Evolutionary conservation across 1,140 invertebrate species (phyloP).

Genomic region (Battus philenor): DNA sequence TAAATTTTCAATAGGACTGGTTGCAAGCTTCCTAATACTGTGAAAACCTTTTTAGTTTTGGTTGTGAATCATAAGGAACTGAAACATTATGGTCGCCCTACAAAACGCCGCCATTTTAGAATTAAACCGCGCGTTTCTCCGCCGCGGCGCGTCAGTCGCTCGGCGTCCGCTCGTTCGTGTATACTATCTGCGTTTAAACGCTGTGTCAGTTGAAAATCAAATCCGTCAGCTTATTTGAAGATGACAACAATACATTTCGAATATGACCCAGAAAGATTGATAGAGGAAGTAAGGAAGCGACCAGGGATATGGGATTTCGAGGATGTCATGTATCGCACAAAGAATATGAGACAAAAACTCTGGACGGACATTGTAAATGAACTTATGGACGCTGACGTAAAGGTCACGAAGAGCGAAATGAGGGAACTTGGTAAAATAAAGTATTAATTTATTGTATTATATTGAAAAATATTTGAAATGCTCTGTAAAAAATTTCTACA

Average conservation of each 20-base stretch:
- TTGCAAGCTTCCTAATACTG: no score
- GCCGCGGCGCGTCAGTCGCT: slow-evolving; percentile 65
- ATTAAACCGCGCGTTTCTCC: slow-evolving; percentile 50
- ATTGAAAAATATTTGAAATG: no score
- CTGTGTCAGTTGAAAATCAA: slow-evolving; percentile 13
- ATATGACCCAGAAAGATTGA: slow-evolving; percentile 60
- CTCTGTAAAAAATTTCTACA: no score
- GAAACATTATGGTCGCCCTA: slow-evolving; percentile 37
- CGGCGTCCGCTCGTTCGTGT: slow-evolving; percentile 45
- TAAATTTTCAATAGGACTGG: no score
- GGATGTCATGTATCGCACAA: slow-evolving; percentile 47
- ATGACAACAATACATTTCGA: slow-evolving; percentile 54
- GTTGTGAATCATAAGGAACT: no score
- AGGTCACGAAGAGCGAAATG: slow-evolving; percentile 57
- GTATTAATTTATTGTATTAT: slow-evolving; percentile 1
- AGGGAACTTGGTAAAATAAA: slow-evolving; percentile 52
- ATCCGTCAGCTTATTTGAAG: background rate
- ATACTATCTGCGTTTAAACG: slow-evolving; percentile 30
- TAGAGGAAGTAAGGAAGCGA: slow-evolving; percentile 58
- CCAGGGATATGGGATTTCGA: slow-evolving; percentile 64
- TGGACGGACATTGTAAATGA: slow-evolving; percentile 57
- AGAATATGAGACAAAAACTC: slow-evolving; percentile 40
- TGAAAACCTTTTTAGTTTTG: no score
- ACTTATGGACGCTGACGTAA: slow-evolving; percentile 44
- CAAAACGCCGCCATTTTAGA: slow-evolving; percentile 53